Percentiles rank a stretch among this genome's conserved stretches.
Evolutionary conservation across 2,888 invertebrate genomes (phyloP).

Genomic region (Charanyca ferruginea): DNA sequence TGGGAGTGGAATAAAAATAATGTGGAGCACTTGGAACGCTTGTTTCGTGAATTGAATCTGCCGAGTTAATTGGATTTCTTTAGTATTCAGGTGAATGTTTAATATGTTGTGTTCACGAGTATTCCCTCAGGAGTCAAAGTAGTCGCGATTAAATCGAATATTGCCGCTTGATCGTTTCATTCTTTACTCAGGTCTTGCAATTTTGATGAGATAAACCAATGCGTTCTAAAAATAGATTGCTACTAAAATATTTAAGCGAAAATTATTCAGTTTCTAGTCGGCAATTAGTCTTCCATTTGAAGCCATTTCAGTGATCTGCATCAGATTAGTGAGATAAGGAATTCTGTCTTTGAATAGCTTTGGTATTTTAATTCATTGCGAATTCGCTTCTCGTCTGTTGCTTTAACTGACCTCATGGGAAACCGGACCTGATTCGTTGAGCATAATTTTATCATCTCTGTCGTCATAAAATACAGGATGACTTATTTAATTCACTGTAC

Average conservation of each 20-base stretch:
- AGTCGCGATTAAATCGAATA: conserved; percentile 43
- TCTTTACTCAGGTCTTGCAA: conserved; percentile 17
- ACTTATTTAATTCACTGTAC: not conserved
- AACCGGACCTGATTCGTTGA: conserved; percentile 24
- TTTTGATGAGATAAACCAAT: conserved; percentile 16
- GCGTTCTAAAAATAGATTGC: conserved; percentile 7
- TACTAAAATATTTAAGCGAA: conserved; percentile 35
- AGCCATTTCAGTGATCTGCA: conserved; percentile 39
- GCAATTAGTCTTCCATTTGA: conserved; percentile 45
- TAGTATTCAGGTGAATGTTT: conserved; percentile 49
- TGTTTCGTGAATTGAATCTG: conserved; percentile 57
- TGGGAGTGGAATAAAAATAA: conserved; percentile 51
- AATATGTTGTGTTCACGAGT: conserved; percentile 52
- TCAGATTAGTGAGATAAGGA: conserved; percentile 35
- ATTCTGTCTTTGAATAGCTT: conserved; percentile 55
- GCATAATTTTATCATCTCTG: conserved; percentile 33
- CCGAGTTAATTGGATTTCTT: conserved; percentile 59
- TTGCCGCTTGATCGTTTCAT: conserved; percentile 31
- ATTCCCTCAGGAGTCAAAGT: conserved; percentile 31
- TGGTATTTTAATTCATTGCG: conserved; percentile 45
- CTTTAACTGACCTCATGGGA: conserved; percentile 29
- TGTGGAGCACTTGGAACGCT: conserved; percentile 36
- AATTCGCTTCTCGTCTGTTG: conserved; percentile 17
- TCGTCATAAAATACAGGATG: conserved; percentile 10
- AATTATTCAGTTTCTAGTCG: conserved; percentile 20